Evolutionary conservation across 2,113 vertebrate genomes (phyloP).

Genomic region (Entomyzon cyanotis): DNA sequence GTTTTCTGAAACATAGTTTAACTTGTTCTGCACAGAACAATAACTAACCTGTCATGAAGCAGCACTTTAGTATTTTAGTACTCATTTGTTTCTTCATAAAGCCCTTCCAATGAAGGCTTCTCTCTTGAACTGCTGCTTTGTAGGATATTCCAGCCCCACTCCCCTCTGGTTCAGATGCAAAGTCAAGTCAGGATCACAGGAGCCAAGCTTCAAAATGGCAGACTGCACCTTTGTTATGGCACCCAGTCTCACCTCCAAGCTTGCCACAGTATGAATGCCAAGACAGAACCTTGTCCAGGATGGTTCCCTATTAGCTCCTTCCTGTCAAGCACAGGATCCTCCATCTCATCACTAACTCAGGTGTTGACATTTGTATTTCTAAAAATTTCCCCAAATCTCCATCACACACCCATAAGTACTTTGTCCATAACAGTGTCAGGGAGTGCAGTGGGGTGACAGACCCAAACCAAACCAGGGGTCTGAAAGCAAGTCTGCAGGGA

Average conservation of each 20-base stretch:
- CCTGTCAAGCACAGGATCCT: accelerated
- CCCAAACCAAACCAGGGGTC: background rate
- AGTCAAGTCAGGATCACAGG: background rate
- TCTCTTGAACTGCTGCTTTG: background rate
- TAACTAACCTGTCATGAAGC: background rate
- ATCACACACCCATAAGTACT: background rate
- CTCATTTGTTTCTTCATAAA: background rate
- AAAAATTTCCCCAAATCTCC: background rate
- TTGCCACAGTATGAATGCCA: background rate
- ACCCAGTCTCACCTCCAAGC: background rate
- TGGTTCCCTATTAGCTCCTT: background rate
- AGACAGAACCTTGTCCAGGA: background rate
- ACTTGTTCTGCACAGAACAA: background rate
- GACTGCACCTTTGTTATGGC: background rate
- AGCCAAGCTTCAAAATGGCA: background rate
- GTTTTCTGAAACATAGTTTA: background rate
- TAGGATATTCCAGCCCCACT: background rate
- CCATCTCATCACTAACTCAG: background rate
- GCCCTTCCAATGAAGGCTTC: background rate
- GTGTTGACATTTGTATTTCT: background rate
- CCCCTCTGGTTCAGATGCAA: background rate
- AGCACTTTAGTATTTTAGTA: background rate
- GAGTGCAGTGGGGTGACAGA: background rate
- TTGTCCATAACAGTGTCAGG: background rate
- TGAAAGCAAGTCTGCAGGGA: background rate